A percentile compares a stretch with the other conserved stretches of the same genome.
Evolutionary conservation across 2,888 invertebrate genomes (phyloP).

Genomic region (Cremastinae sp.): DNA sequence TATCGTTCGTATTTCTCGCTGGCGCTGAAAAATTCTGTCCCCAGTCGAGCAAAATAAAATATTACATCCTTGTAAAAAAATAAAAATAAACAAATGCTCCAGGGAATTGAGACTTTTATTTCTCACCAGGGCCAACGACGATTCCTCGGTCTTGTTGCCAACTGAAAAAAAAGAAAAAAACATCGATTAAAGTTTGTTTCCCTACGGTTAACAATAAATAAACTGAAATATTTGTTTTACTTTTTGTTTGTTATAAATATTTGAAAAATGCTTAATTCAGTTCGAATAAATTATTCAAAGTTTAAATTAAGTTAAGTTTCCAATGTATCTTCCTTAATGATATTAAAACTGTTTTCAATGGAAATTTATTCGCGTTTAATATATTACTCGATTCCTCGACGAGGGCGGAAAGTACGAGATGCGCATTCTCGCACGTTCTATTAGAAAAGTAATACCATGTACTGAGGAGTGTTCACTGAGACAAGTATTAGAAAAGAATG

Average conservation of each 20-base stretch:
- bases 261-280: too few relatives aligned
- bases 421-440: constrained; percentile 32
- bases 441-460: constrained; percentile 21
- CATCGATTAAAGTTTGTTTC: neutral
- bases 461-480: constrained; percentile 18
- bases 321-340: too few relatives aligned
- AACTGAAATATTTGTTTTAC: neutral
- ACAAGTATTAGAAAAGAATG: constrained; percentile 31
- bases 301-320: too few relatives aligned
- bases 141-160: constrained; percentile 50
- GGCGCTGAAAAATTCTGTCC: constrained; percentile 45
- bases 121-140: constrained; percentile 60
- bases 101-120: neutral
- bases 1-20: constrained; percentile 37
- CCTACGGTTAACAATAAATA: neutral
- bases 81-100: neutral
- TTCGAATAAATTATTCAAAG: too few relatives aligned
- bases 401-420: constrained; percentile 8
- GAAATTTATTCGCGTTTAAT: constrained; percentile 18
- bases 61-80: constrained; percentile 16
- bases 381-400: constrained; percentile 1
- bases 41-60: constrained; percentile 13
- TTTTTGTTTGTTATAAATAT: neutral
- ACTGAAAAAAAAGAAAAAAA: constrained; percentile 63
- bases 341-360: neutral